Percentiles rank a stretch among this genome's conserved stretches.
phyloP scores from a whole-genome alignment of 2,797 vertebrate species.

The Tarsius wallacei region DNA sequence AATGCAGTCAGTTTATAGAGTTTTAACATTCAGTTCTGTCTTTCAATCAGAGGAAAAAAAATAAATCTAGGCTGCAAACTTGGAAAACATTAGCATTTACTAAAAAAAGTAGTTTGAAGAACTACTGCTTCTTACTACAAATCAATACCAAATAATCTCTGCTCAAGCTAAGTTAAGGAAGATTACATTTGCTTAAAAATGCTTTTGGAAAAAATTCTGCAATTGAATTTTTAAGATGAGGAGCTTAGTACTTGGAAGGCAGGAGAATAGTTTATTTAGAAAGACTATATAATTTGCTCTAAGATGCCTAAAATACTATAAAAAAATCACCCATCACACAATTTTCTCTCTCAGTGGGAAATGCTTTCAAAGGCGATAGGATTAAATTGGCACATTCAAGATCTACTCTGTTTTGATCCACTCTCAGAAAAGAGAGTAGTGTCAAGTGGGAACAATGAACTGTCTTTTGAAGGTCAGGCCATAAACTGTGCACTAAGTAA shows the following conservation, averaged over 20 bases:
- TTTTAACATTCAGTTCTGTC: conserved; percentile 89
- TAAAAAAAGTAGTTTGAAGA: conserved; percentile 85
- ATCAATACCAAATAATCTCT: conserved; percentile 25
- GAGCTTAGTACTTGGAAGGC: background rate
- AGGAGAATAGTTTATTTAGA: background rate
- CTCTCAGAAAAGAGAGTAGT: background rate
- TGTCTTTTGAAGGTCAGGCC: conserved; percentile 67
- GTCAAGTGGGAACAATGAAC: conserved; percentile 29
- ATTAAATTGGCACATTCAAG: background rate
- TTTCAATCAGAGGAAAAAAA: conserved; percentile 90
- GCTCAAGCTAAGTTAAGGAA: conserved; percentile 84
- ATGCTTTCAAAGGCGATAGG: conserved; percentile 40
- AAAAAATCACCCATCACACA: conserved; percentile 57
- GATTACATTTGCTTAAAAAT: conserved; percentile 51
- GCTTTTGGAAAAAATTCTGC: conserved; percentile 12
- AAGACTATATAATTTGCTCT: conserved; percentile 71
- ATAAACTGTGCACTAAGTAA: background rate
- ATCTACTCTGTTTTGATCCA: background rate
- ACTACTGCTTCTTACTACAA: conserved; percentile 83
- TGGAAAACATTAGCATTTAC: conserved; percentile 93
- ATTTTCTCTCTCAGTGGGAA: conserved; percentile 68
- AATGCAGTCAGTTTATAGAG: conserved; percentile 74
- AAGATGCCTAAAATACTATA: conserved; percentile 66
- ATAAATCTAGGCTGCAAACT: conserved; percentile 87
- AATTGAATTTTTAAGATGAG: conserved; percentile 61